These are phyloP conservation scores for Poicephalus gulielmi DNA, from an alignment of 2,113 vertebrate genomes.

Conservation along the genomic window DNA sequence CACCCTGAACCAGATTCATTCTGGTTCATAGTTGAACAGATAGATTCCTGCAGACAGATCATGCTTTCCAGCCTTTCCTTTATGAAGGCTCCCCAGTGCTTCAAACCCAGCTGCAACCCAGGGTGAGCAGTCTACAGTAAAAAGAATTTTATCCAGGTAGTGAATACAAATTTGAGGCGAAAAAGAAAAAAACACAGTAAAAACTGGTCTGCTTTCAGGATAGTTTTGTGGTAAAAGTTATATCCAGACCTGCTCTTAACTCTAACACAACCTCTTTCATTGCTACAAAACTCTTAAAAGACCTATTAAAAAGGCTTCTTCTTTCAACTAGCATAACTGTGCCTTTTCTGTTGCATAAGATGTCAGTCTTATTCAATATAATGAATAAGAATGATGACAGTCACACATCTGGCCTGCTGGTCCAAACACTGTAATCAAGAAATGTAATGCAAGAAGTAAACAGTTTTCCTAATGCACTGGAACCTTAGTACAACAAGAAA, in stretches of 20 bases:
- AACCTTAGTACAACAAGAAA: neutral
- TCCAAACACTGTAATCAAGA: neutral
- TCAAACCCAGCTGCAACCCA: neutral
- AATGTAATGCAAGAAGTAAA: neutral
- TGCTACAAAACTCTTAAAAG: neutral
- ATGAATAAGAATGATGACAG: neutral
- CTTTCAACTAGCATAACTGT: neutral
- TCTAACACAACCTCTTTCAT: neutral
- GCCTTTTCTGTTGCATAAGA: neutral
- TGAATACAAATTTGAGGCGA: neutral
- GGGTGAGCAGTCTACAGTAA: neutral
- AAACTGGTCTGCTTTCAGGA: neutral
- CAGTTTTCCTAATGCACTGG: neutral
- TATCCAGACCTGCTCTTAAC: neutral
- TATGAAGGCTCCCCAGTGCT: neutral
- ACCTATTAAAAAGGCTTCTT: neutral
- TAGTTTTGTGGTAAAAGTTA: neutral
- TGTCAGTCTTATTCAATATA: neutral
- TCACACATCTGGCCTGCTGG: neutral
- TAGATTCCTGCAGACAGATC: neutral
- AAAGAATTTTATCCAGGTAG: neutral
- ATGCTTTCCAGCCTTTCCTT: constrained; percentile 30
- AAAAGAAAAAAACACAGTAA: neutral
- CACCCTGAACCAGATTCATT: neutral
- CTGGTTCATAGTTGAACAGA: constrained; percentile 21